Percentiles rank a stretch among this genome's conserved stretches.
Evolutionary conservation across 2,797 vertebrate species (phyloP).

Genomic region (Lepilemur ruficaudatus): DNA sequence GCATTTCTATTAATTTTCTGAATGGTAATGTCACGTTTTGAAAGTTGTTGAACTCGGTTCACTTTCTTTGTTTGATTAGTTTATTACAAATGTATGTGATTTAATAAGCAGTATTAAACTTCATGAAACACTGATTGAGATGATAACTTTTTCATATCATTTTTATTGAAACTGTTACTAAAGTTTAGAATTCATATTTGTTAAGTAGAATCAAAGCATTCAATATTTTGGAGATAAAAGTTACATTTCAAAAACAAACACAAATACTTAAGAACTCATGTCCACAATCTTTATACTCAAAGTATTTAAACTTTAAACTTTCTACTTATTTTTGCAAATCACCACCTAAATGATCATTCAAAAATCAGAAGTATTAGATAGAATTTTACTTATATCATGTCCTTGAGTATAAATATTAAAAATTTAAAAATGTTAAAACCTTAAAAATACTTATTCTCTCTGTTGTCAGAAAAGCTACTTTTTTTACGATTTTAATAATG

Average conservation of each 20-base stretch:
- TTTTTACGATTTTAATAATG: not conserved
- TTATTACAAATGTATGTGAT: slow-evolving; percentile 42
- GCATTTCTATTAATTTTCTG: slow-evolving; percentile 39
- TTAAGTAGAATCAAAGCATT: not conserved
- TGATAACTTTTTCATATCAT: not conserved
- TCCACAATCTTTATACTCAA: not conserved
- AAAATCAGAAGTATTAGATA: not conserved
- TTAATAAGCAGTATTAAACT: slow-evolving; percentile 34
- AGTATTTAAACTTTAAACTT: not conserved
- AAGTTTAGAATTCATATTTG: not conserved
- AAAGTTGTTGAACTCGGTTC: not conserved
- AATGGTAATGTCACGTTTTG: slow-evolving; percentile 48
- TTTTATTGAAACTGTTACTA: not conserved
- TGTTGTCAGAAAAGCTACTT: not conserved
- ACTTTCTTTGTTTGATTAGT: slow-evolving; percentile 49
- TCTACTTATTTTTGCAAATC: not conserved
- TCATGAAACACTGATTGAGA: not conserved
- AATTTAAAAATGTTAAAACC: not conserved
- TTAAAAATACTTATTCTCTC: not conserved
- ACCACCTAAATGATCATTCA: not conserved
- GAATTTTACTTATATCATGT: not conserved
- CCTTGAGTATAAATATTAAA: not conserved
- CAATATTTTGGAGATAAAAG: not conserved
- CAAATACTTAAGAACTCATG: not conserved
- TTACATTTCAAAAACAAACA: not conserved